phyloP scores from a whole-genome alignment of 2,888 invertebrate species.

The Drosophila tanythrix region DNA sequence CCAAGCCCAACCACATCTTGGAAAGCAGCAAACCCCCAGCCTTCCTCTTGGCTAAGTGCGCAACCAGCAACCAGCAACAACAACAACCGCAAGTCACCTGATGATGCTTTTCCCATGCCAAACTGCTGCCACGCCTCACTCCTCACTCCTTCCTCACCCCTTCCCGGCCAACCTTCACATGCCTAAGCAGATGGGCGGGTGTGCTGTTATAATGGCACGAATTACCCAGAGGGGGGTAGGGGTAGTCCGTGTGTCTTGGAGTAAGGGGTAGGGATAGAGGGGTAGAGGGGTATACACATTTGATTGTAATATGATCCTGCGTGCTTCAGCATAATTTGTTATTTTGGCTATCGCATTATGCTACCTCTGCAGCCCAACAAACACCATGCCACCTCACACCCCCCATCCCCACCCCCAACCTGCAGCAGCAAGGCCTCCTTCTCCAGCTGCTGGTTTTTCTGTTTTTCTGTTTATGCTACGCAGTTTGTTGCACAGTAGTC shows the following conservation, averaged over 20 bases:
- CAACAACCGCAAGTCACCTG: conserved; percentile 62
- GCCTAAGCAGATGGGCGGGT: conserved; percentile 40
- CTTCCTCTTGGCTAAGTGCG: conserved; percentile 45
- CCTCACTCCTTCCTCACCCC: not conserved
- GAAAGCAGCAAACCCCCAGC: conserved; percentile 3
- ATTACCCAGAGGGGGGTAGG: conserved; percentile 3
- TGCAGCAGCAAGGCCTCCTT: not conserved
- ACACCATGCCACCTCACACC: not conserved
- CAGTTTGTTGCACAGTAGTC: conserved; percentile 8
- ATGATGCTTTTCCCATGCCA: conserved; percentile 69
- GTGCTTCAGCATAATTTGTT: conserved; percentile 77
- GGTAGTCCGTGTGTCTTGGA: not conserved
- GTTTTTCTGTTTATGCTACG: conserved; percentile 19
- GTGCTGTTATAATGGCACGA: conserved; percentile 22
- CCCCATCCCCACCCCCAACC: not conserved
- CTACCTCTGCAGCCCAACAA: conserved; percentile 16
- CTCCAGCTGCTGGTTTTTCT: not conserved
- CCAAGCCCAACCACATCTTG: not conserved
- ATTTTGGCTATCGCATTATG: conserved; percentile 69
- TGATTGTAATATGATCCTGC: conserved; percentile 70
- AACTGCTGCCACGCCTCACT: conserved; percentile 13
- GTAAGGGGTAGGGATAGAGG: not conserved
- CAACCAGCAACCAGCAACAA: conserved; percentile 26
- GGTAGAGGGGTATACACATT: conserved; percentile 14
- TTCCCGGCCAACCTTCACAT: conserved; percentile 6